Conservation (phyloP, 1,140 invertebrate genomes). For the Nephila pilipes region DNA sequence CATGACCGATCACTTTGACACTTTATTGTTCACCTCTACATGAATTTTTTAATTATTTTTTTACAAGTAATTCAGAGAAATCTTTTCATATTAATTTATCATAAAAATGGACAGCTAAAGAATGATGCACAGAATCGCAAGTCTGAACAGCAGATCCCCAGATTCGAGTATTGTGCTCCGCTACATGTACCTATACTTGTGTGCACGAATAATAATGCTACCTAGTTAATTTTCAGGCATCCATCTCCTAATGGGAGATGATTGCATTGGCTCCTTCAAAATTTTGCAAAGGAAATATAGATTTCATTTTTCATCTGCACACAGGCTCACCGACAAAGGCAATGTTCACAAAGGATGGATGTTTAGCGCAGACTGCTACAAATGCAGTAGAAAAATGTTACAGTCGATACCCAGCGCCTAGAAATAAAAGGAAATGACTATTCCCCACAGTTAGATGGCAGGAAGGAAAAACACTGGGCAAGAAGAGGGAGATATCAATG, state of each 20-base stretch:
- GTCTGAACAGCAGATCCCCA: constrained; percentile 42
- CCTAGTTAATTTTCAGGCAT: constrained; percentile 38
- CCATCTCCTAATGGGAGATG: background rate
- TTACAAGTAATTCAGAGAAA: constrained; percentile 71
- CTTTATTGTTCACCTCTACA: constrained; percentile 75
- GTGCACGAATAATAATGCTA: constrained; percentile 54
- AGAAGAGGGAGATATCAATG: background rate
- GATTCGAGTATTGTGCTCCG: constrained; percentile 68
- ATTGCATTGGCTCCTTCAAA: background rate
- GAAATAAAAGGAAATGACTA: background rate
- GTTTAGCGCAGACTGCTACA: background rate
- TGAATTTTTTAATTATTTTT: constrained; percentile 64
- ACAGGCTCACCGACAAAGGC: background rate
- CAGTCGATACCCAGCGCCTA: background rate
- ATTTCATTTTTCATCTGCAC: constrained; percentile 16
- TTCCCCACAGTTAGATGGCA: background rate
- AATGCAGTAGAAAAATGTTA: constrained; percentile 10
- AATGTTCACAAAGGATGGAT: background rate
- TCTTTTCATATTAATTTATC: constrained; percentile 65
- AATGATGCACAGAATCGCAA: constrained; percentile 60
- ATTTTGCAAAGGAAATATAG: constrained; percentile 36
- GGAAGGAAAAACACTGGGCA: background rate
- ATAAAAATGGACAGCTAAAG: constrained; percentile 75
- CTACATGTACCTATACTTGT: constrained; percentile 71
- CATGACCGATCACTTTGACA: constrained; percentile 68